These are phyloP conservation scores for Catagonus wagneri DNA, from an alignment of 2,113 vertebrate genomes.

Conservation along the genomic window DNA sequence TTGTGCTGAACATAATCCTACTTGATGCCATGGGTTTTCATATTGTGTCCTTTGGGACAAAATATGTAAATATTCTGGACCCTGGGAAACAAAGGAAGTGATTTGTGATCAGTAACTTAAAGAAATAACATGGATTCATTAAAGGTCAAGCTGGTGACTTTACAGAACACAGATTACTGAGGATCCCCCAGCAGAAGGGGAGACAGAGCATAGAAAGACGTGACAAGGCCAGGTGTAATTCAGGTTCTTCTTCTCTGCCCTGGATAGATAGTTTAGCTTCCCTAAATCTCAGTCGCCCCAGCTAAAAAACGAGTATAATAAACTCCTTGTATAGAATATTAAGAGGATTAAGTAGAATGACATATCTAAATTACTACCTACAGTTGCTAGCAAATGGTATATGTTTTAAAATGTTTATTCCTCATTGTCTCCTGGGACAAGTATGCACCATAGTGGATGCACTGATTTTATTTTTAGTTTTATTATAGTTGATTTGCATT, in stretches of 20 bases:
- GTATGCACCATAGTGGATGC: not conserved
- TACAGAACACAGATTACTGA: not conserved
- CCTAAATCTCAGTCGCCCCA: not conserved
- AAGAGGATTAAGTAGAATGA: not conserved
- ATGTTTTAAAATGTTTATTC: not conserved
- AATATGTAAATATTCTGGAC: not conserved
- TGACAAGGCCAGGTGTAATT: not conserved
- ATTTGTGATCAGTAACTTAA: not conserved
- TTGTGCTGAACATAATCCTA: not conserved
- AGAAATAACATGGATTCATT: not conserved
- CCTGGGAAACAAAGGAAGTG: not conserved
- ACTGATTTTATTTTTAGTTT: not conserved
- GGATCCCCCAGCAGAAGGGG: fast-evolving
- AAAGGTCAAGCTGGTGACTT: not conserved
- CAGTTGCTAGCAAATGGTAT: not conserved
- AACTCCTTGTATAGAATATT: not conserved
- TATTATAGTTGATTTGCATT: no score
- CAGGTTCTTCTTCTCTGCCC: not conserved
- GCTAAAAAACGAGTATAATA: not conserved
- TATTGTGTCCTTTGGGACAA: not conserved
- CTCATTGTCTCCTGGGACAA: not conserved
- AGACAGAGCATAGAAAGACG: fast-evolving
- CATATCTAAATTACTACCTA: not conserved
- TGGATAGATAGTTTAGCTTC: not conserved
- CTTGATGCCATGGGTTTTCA: not conserved